phyloP scores from a whole-genome alignment of 2,888 invertebrate species.

The Epinotia demarniana region DNA sequence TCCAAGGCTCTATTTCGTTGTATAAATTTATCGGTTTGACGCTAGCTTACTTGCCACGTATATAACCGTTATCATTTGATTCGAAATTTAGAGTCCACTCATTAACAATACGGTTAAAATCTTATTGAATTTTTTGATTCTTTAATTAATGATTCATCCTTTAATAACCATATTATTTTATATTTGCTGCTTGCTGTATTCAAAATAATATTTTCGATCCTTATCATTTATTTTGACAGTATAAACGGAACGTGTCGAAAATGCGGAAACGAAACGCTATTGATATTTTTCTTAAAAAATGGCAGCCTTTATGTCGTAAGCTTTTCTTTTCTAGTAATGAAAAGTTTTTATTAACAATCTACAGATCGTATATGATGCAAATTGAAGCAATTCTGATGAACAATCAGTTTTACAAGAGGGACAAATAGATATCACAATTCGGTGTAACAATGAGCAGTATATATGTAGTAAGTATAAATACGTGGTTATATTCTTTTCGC shows the following conservation, averaged over 20 bases:
- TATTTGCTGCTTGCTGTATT: no score
- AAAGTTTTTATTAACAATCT: conserved; percentile 73
- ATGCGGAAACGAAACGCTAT: conserved; percentile 44
- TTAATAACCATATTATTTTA: no score
- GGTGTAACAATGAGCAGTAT: conserved; percentile 69
- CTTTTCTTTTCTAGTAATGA: conserved; percentile 76
- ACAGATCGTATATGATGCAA: conserved; percentile 71
- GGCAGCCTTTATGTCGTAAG: conserved; percentile 84
- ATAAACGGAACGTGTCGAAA: conserved; percentile 34
- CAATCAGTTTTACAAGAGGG: conserved; percentile 58
- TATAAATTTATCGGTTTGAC: no score
- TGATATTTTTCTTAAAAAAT: conserved; percentile 65
- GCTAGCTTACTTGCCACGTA: no score
- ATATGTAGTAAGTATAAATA: conserved; percentile 76
- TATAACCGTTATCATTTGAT: no score
- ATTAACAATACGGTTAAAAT: not conserved
- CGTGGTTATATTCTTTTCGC: conserved; percentile 78
- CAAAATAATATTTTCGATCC: not conserved
- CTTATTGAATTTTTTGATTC: not conserved
- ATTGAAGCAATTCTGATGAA: conserved; percentile 63
- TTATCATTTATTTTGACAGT: not conserved
- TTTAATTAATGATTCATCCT: no score
- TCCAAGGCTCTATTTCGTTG: no score
- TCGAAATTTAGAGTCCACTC: no score
- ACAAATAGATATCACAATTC: conserved; percentile 62